Evolutionary conservation across 2,888 invertebrate species (phyloP).

Genomic region (Callyntrura sp.): DNA sequence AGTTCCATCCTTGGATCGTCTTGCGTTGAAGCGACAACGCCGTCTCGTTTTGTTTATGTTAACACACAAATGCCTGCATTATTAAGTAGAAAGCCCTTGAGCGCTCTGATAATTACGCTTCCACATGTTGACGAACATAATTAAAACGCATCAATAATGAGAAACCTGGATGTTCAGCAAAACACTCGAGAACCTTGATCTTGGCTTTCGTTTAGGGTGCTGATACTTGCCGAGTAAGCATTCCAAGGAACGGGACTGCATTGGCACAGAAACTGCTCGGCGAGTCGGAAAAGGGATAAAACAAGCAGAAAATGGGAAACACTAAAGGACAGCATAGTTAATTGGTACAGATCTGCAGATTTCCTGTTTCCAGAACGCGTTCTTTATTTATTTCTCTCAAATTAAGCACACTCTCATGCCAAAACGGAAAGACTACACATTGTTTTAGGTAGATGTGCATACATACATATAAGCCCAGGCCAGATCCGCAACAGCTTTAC

Average conservation of each 20-base stretch:
- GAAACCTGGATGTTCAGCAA: constrained; percentile 3
- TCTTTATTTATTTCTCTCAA: not conserved
- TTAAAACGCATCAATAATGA: constrained; percentile 29
- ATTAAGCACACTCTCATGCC: constrained; percentile 16
- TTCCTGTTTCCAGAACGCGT: not conserved
- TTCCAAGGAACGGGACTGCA: not conserved
- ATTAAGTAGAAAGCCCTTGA: not conserved
- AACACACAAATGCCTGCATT: not conserved
- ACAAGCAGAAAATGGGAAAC: constrained; percentile 16
- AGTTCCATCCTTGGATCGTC: no score
- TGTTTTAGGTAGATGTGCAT: no score
- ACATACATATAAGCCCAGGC: no score
- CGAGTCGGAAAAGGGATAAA: constrained; percentile 22
- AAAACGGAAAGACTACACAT: not conserved
- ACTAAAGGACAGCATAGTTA: constrained; percentile 9
- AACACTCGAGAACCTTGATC: constrained; percentile 28
- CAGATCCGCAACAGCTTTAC: not conserved
- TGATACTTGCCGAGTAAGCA: not conserved
- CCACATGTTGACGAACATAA: constrained; percentile 33
- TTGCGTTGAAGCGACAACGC: not conserved
- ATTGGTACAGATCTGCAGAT: constrained; percentile 41
- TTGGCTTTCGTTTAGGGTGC: not conserved
- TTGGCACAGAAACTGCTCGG: not conserved
- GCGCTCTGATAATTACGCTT: constrained; percentile 17
- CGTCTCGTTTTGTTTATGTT: not conserved